Evolutionary conservation across 1,140 invertebrate species (phyloP).

Genomic region (Drosophila micromelanica): DNA sequence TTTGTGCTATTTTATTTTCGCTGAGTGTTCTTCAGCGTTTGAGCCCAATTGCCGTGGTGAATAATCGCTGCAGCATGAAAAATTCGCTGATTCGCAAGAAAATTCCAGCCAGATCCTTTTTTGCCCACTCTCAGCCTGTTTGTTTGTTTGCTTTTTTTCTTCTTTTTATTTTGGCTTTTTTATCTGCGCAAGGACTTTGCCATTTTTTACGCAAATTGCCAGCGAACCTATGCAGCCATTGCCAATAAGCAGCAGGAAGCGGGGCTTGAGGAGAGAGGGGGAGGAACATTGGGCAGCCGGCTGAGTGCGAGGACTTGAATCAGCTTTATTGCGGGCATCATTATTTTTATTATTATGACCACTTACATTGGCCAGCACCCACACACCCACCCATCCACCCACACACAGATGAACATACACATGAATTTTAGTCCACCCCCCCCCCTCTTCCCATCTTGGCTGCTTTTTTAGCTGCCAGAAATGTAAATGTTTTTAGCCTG

Average conservation of each 20-base stretch:
- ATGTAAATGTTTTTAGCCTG: conserved; percentile 58
- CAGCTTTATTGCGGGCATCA: conserved; percentile 81
- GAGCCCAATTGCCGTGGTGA: conserved; percentile 48
- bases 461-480: conserved; percentile 57
- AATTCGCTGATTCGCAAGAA: conserved; percentile 77
- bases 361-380: conserved; percentile 74
- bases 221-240: conserved; percentile 45
- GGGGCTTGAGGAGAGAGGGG: background rate
- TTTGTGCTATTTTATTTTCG: conserved; percentile 13
- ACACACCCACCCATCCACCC: conserved; percentile 24
- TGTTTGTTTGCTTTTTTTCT: conserved; percentile 52
- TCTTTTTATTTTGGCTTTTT: conserved; percentile 31
- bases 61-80: conserved; percentile 82
- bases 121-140: background rate
- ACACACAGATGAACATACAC: conserved; percentile 22
- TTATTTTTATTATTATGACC: conserved; percentile 83
- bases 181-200: conserved; percentile 66
- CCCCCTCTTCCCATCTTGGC: background rate
- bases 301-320: conserved; percentile 68
- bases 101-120: conserved; percentile 44
- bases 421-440: conserved; percentile 57
- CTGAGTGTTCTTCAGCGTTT: conserved; percentile 37
- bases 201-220: conserved; percentile 80
- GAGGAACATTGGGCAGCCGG: background rate
- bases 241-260: conserved; percentile 54